Base-by-base conservation (phyloP, 2,113 vertebrate genomes). In the Zapornia atra region DNA sequence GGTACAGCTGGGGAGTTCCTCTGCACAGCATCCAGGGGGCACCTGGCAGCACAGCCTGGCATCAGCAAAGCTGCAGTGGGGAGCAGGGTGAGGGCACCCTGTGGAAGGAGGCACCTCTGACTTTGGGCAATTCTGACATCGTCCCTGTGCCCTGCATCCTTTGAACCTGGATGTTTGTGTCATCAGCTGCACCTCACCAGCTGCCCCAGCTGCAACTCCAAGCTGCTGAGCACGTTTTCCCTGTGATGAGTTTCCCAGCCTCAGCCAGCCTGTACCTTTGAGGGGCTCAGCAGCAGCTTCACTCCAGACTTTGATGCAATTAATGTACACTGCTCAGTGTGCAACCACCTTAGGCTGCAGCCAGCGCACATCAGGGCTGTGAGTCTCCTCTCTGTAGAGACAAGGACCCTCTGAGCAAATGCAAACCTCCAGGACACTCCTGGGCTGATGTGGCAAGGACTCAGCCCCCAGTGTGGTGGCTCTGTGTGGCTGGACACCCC, bases 21-120 rank as follows among this genome's bases (percentile, higher is more conserved):
- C 61, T 3, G 59, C 15, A 8, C 1, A 29, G 53, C 19, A 8
- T 5, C 6, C 0, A 18, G 51, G 0, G 12, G 71, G 42, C 14
- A 5, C 8, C 13, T 6, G 14, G 16, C 51, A 48, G 50, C 22
- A 3, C 44, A 38, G 57, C 51, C 66, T 14, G 53, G 24, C 33
- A 28, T 33, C 25, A 26, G 65, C 11, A 16, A 13, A 36, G 48
- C 29, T 0, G 1, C n/a, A 69, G 36, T 15, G 48, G 61, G 75
- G 33, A 73, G 48, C 64, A 21, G 33, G 18, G 10, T 15, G 22
- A 40, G 60, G 33, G 44, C 78, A 15, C 28, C 21, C 36, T 31
- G 51, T 38, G 36, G 68, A 18, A 44, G 17, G 38, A 15, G 46
- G 15, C 69, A 21, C 5, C 34, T 2, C 12, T 18, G 31, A n/a